Evolutionary conservation across 2,888 invertebrate species (phyloP).

Genomic region (Glyphotaelius pellucidus): DNA sequence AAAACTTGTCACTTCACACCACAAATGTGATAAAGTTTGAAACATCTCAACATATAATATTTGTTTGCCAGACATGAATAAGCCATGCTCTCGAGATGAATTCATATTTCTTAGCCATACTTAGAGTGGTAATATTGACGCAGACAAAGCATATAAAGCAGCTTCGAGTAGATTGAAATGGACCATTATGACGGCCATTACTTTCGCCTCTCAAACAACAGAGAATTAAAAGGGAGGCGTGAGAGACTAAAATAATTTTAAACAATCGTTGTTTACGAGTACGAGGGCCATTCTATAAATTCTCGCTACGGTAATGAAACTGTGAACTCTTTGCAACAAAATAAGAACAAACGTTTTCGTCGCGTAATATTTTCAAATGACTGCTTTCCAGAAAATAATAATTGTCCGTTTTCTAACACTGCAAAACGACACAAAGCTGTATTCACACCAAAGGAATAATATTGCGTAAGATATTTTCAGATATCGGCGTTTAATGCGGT

Average conservation of each 20-base stretch:
- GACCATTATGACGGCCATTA: conserved; percentile 7
- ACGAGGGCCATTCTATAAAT: background rate
- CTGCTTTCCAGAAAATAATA: background rate
- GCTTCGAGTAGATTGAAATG: conserved; percentile 13
- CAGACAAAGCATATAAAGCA: background rate
- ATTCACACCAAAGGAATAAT: background rate
- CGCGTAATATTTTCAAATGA: background rate
- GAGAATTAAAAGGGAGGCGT: background rate
- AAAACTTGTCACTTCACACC: no score
- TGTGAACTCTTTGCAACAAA: background rate
- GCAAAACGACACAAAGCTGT: background rate
- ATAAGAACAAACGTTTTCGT: background rate
- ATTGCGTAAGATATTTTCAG: no score
- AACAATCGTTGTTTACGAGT: background rate
- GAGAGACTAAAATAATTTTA: background rate
- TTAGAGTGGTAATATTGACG: conserved; percentile 19
- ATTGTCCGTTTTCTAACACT: background rate
- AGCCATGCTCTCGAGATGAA: conserved; percentile 6
- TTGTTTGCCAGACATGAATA: background rate
- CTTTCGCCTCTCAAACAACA: conserved; percentile 6
- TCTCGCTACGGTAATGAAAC: background rate
- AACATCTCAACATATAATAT: background rate
- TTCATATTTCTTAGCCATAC: conserved; percentile 10
- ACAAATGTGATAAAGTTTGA: no score
- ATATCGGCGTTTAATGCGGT: no score